Conservation (phyloP, 2,113 vertebrate species). For the Sturnira hondurensis region DNA sequence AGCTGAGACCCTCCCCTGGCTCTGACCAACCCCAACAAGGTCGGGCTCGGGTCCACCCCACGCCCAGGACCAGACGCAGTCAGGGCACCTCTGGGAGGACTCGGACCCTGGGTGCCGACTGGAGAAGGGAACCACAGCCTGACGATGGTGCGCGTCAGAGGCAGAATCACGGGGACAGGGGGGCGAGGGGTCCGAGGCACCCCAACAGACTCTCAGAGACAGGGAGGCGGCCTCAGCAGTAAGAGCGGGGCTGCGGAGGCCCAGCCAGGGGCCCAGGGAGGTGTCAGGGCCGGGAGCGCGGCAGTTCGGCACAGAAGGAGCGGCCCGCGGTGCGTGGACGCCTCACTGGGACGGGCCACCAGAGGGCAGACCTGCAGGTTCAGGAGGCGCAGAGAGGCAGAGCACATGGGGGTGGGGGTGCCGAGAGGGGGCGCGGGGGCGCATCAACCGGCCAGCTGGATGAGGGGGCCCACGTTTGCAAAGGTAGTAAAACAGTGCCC, state of each 20-base stretch:
- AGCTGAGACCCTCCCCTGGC: not conserved
- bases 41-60: too few species aligned
- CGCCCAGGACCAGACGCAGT: rapidly evolving
- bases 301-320: not conserved
- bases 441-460: too few species aligned
- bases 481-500: not conserved
- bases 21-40: too few species aligned
- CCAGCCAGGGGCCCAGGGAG: not conserved
- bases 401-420: too few species aligned
- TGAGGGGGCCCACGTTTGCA: too few species aligned
- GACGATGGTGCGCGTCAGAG: rapidly evolving
- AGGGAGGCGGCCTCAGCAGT: too few species aligned
- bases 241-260: not conserved
- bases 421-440: too few species aligned
- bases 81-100: not conserved
- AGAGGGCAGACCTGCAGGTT: too few species aligned
- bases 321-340: too few species aligned
- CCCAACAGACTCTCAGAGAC: not conserved
- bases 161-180: not conserved
- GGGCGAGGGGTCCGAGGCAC: not conserved
- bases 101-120: not conserved
- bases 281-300: rapidly evolving
- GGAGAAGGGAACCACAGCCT: rapidly evolving
- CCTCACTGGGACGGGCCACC: too few species aligned
- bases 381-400: not conserved